Evolutionary conservation across 2,113 vertebrate genomes (phyloP).

Genomic region (Elephantulus edwardii): DNA sequence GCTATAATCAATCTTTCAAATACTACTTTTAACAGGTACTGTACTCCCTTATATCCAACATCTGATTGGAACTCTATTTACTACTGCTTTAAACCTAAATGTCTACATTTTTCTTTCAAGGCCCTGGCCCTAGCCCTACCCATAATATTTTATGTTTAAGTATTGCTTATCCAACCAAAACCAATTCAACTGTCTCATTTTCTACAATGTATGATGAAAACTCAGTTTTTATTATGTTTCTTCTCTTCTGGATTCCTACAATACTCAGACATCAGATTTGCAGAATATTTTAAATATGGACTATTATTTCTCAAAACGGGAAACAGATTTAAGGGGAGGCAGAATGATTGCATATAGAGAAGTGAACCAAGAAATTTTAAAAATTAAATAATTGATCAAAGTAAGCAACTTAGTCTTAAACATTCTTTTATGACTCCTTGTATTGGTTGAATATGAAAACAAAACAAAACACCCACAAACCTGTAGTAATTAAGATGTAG

Average conservation of each 20-base stretch:
- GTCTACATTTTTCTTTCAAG: constrained; percentile 40
- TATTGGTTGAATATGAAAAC: constrained; percentile 16
- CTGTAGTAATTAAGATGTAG: constrained; percentile 90
- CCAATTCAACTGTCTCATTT: neutral
- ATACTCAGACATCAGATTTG: constrained; percentile 40
- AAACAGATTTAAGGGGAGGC: constrained; percentile 23
- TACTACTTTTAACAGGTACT: constrained; percentile 30
- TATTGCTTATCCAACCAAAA: neutral
- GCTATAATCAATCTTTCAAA: constrained; percentile 5
- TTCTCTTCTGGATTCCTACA: constrained; percentile 20
- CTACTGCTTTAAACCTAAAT: constrained; percentile 33
- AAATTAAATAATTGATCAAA: neutral
- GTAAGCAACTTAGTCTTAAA: neutral
- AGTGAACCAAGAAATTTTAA: neutral
- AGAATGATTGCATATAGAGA: constrained; percentile 5
- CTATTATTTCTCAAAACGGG: constrained; percentile 52
- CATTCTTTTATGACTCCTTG: neutral
- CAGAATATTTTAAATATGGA: constrained; percentile 44
- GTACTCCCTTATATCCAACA: constrained; percentile 8
- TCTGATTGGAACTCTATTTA: neutral
- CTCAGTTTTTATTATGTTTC: neutral
- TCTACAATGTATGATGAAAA: constrained; percentile 33
- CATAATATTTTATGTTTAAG: constrained; percentile 24
- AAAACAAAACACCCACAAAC: constrained; percentile 86
- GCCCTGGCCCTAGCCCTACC: neutral